phyloP scores from a whole-genome alignment of 2,113 vertebrate genomes.

The Antechinus stuartii region DNA sequence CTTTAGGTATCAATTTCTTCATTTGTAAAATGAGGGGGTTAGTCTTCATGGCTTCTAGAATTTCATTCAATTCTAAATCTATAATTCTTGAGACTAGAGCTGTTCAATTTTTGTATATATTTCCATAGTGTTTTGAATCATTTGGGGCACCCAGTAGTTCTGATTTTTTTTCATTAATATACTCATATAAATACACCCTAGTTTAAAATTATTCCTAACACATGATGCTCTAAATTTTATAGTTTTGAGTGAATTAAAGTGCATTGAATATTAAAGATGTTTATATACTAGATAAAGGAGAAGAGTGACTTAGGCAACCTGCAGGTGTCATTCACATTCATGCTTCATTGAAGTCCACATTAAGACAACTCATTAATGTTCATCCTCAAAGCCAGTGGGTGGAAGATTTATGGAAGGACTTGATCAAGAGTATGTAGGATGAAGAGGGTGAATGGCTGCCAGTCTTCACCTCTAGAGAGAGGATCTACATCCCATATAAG shows the following conservation, averaged over 20 bases:
- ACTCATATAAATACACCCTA: background rate
- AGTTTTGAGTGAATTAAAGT: background rate
- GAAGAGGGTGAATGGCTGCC: background rate
- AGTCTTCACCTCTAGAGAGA: background rate
- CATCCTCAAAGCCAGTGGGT: background rate
- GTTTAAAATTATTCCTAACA: background rate
- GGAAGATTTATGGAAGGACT: background rate
- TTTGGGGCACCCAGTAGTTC: background rate
- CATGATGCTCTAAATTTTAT: background rate
- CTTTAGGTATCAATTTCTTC: background rate
- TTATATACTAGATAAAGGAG: background rate
- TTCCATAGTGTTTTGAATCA: background rate
- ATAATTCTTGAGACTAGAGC: background rate
- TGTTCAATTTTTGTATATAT: background rate
- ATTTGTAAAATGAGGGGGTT: background rate
- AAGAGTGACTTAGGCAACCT: background rate
- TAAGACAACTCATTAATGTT: background rate
- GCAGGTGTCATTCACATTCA: background rate
- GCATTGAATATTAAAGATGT: background rate
- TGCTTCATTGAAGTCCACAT: background rate
- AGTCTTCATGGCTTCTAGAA: background rate
- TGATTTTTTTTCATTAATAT: background rate
- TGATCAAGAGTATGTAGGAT: background rate
- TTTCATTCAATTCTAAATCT: background rate
- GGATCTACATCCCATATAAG: background rate